Evolutionary conservation across 1,140 invertebrate genomes (phyloP).

Genomic region (Mya arenaria): DNA sequence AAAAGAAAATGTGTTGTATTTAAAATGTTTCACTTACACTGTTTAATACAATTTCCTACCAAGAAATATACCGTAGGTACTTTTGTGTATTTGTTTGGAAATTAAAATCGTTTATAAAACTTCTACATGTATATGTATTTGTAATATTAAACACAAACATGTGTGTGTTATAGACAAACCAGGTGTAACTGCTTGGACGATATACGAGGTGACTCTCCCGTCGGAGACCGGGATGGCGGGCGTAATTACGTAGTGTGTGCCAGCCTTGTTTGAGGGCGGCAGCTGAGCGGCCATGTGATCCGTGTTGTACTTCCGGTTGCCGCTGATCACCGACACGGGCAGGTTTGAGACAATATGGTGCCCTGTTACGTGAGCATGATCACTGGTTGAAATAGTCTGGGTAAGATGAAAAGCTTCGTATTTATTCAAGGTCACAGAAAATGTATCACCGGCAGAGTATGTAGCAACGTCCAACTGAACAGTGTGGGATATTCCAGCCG

Average conservation of each 20-base stretch:
- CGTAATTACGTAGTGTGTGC: constrained; percentile 10
- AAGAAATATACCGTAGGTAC: too few species aligned
- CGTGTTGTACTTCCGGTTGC: background rate
- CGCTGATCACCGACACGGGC: constrained; percentile 14
- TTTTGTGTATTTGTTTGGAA: too few species aligned
- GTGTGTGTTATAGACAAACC: too few species aligned
- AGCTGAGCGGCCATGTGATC: background rate
- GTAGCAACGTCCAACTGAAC: background rate
- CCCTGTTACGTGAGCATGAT: constrained; percentile 4
- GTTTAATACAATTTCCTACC: too few species aligned
- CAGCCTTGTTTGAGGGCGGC: background rate
- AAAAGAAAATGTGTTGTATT: too few species aligned
- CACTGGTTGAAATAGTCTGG: background rate
- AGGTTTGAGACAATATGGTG: constrained; percentile 8
- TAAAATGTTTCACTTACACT: too few species aligned
- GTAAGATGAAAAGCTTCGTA: background rate
- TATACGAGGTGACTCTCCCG: background rate
- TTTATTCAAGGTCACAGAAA: background rate
- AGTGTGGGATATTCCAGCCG: background rate
- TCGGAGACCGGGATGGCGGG: background rate
- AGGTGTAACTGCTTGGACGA: background rate
- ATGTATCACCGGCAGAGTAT: background rate
- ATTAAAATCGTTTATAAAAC: too few species aligned
- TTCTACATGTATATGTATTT: too few species aligned
- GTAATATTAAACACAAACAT: too few species aligned